phyloP scores from a whole-genome alignment of 2,888 invertebrate species.

The Charanyca ferruginea region DNA sequence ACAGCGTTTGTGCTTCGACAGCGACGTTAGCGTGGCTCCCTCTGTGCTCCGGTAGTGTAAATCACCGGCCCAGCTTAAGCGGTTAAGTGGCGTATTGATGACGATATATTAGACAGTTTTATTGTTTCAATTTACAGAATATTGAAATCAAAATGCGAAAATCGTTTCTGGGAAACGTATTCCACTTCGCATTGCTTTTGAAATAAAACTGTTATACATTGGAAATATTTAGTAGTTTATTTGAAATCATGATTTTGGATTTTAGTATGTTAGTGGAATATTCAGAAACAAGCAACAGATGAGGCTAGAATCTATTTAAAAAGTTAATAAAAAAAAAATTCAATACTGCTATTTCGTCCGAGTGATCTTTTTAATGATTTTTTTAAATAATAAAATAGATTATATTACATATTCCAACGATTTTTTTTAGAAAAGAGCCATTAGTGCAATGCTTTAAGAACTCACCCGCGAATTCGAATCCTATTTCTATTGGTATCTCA shows the following conservation, averaged over 20 bases:
- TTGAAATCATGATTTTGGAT: not conserved
- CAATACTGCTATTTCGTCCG: no score
- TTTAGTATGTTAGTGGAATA: not conserved
- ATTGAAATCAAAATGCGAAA: slow-evolving; percentile 27
- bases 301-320: no score
- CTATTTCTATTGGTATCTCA: no score
- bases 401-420: no score
- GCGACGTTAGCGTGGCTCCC: slow-evolving; percentile 49
- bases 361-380: no score
- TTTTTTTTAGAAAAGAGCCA: no score
- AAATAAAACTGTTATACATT: not conserved
- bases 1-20: slow-evolving; percentile 48
- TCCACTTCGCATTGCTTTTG: not conserved
- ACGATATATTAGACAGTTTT: slow-evolving; percentile 49
- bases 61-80: slow-evolving; percentile 42
- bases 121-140: slow-evolving; percentile 45
- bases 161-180: slow-evolving; percentile 2
- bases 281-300: not conserved
- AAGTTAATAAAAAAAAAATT: no score
- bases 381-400: no score
- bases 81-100: slow-evolving; percentile 47
- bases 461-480: no score
- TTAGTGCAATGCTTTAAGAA: no score
- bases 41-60: slow-evolving; percentile 56
- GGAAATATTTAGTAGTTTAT: not conserved